Evolutionary conservation across 2,797 vertebrate species (phyloP), one percentile per base, ranked within the genome.

Genomic region (Pantherophis alleghaniensis): DNA sequence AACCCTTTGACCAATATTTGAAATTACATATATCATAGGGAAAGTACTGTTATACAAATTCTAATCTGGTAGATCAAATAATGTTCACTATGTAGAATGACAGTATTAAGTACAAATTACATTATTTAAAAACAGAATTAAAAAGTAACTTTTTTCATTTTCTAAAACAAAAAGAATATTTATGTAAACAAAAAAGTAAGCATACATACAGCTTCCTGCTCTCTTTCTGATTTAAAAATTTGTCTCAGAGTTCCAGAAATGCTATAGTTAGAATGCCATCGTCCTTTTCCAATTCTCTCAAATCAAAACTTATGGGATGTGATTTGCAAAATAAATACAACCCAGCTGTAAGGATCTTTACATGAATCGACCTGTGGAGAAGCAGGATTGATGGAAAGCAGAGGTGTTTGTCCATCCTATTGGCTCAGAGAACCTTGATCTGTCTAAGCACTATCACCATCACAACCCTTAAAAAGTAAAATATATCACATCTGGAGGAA

Each of bases 151-250:
- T 51, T 24, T 92, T 16, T 0, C 32, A 32, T 87, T 3, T 14
- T 92, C 91, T 92, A 87, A 28, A 12, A 4, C 51, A 94, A 91
- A 79, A 3, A 1, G 20, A 90, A 51, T 5, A 57, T 74, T 16
- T 14, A 37, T 1, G 94, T 94, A 32, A 66, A 95, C 53, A 13
- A 37, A 96, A 88, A 95, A 96, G 59, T 88, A 95, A 96, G 95
- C 94, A 79, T 86, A 60, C 88, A 95, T 91, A 93, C 66, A 94
- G 37, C 24, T 83, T 79, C n/a, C 60, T 53, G 51, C 51, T 53
- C 51, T 37, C 56, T 92, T 69, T 69, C 51, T 14, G 12, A n/a
- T 22, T n/a, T 87, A 63, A 2, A 32, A 5, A 61, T 87, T 55
- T 63, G 61, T 63, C 61, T 28, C 61, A 63, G 61, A 28, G 42